Evolutionary conservation across 2,113 vertebrate genomes (phyloP).

Genomic region (Micromys minutus): DNA sequence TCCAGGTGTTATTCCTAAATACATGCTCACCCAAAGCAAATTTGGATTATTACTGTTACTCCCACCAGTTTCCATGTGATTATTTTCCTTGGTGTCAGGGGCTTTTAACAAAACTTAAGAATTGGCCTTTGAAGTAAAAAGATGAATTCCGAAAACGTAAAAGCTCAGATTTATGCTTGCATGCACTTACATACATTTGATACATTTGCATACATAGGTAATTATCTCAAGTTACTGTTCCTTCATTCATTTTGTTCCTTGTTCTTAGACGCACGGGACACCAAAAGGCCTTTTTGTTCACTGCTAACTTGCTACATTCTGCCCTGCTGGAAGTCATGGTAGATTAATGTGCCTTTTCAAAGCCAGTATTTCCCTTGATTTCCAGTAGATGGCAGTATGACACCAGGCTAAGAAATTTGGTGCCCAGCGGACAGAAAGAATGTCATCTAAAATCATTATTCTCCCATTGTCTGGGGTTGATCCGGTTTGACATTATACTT

Average conservation of each 20-base stretch:
- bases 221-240: background rate
- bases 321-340: background rate
- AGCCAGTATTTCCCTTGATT: background rate
- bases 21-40: background rate
- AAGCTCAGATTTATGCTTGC: background rate
- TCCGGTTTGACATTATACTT: background rate
- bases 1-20: background rate
- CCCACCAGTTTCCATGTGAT: background rate
- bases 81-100: background rate
- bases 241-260: background rate
- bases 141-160: background rate
- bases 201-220: background rate
- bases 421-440: background rate
- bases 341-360: background rate
- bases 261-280: background rate
- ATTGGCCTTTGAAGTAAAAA: background rate
- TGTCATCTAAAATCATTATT: background rate
- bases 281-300: background rate
- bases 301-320: constrained; percentile 18
- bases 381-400: constrained; percentile 63
- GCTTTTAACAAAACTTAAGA: background rate
- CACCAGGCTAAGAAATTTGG: background rate
- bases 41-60: background rate
- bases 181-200: background rate
- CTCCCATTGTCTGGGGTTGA: background rate